Base-by-base conservation (phyloP, 1,140 invertebrate species). In the Dendroctonus ponderosae region DNA sequence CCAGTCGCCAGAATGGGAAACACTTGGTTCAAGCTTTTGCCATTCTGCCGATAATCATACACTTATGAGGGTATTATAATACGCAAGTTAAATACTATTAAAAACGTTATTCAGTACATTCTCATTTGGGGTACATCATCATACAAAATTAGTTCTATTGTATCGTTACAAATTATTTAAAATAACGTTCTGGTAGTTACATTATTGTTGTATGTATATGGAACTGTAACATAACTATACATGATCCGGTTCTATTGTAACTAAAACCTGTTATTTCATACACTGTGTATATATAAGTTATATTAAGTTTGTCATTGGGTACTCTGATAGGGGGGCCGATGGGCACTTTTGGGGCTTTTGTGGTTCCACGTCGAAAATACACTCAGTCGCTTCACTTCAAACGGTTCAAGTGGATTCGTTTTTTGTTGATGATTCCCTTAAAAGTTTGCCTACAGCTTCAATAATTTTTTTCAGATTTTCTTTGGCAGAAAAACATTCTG, bases 211-310 rank as follows among this genome's bases (percentile, higher is more conserved):
- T 62, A 62, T 52, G 26, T 65, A 65, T 66, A 61, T 66, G 65
- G 65, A 52, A 15, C 65, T 67, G 65, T 67, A 67, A 67, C 53
- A 14, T 54, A 67, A 67, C 65, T 67, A 67, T 67, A 67, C 58
- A 67, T 67, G 43, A 53, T 58, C 65, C 65, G 58, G 65, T 67
- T 67, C 65, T 67, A 67, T 67, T 67, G 65, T 67, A 67, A 67
- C 53, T 44, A 67, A 57, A 14, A 53, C 53, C 15, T 61, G 51
- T 60, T 60, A 48, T 57, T 63, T 48, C 15, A 44, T 63, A 63
- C 50, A 62, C 37, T 62, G 59, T 62, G 59, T 62, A 62, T 62
- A 39, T 54, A 54, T 54, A 54, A 11, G 43, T 2, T 11, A 46
- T 11, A 11, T 9, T 46, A 9, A 46, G 14, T 54, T 42, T 51